Base-by-base conservation (phyloP, 2,888 invertebrate species). In the Euzetes globulus region DNA sequence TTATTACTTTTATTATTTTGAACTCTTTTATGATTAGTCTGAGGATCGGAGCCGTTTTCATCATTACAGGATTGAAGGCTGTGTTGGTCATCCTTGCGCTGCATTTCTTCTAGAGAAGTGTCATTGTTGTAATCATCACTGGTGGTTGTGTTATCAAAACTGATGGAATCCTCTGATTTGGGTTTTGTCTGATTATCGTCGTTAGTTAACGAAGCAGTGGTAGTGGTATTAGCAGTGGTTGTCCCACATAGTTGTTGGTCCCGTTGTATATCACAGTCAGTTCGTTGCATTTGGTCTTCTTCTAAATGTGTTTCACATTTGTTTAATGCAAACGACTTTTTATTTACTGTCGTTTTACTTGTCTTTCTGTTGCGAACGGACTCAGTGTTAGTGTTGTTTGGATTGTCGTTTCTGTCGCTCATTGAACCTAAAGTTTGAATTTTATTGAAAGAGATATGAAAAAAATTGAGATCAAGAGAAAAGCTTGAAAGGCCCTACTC, bases 381-480 rank as follows among this genome's bases (percentile, higher is more conserved):
- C 45, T 70, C 41, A 47, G 25, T 70, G 45, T 45, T 65, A 19
- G 63, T 29, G 37, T 27, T n/a, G 63, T 65, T 65, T 15, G 63
- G 11, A 65, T 65, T 70, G 70, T 70, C 70, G 17, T 41, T 70
- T 45, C 45, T 45, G 47, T 70, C 70, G 70, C 70, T 70, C 70
- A 70, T 70, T 70, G 70, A 70, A 70, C 70, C 70, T 70, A 70
- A 70, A 70, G 47, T 22, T 17, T 15, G 19, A 50, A 19, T 50
- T 19, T 50, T 63, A 70, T 70, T 47, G 70, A 70, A 70, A 70
- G 70, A 70, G 70, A 70, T 47, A 47, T 41, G 70, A 70, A 70
- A 70, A n/a, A 70, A 70, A 70, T 70, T 70, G 70, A 70, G 70
- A 70, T 70, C 70, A 70, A 70, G 70, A 70, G 47, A 70, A 70